Percentiles rank a stretch among this genome's conserved stretches.
These are phyloP conservation scores for Guaruba guarouba DNA, from an alignment of 2,113 vertebrate genomes.

Conservation along the genomic window DNA sequence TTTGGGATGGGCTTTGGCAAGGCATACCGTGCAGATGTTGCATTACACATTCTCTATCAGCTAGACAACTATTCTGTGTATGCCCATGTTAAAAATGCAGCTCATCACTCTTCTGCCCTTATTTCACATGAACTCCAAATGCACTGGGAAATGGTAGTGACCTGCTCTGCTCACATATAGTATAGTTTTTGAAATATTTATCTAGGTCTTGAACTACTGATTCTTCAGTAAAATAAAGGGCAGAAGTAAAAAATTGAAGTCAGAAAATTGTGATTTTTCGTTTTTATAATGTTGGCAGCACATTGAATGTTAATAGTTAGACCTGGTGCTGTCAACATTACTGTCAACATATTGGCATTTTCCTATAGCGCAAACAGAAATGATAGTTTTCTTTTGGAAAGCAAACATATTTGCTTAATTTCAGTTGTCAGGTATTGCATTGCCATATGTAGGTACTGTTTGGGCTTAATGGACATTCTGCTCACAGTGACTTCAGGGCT, in stretches of 20 bases:
- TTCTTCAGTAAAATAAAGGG: slow-evolving; percentile 68
- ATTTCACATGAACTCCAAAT: slow-evolving; percentile 68
- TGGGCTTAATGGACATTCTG: not conserved
- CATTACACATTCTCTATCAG: slow-evolving; percentile 65
- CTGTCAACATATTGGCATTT: not conserved
- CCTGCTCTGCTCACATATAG: slow-evolving; percentile 51
- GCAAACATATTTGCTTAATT: slow-evolving; percentile 37
- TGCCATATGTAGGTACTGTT: not conserved
- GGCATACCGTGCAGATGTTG: slow-evolving; percentile 73
- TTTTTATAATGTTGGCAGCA: slow-evolving; percentile 48
- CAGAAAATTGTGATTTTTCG: slow-evolving; percentile 51
- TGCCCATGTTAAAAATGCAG: slow-evolving; percentile 63
- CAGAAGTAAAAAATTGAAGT: slow-evolving; percentile 50
- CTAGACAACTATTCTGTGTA: slow-evolving; percentile 66
- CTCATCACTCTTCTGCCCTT: slow-evolving; percentile 63
- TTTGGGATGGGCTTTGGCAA: slow-evolving; percentile 78
- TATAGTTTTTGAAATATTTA: slow-evolving; percentile 74
- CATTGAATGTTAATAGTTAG: slow-evolving; percentile 58
- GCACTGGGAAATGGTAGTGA: slow-evolving; percentile 65
- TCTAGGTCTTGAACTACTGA: slow-evolving; percentile 69
- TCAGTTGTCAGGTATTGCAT: not conserved
- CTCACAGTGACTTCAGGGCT: not conserved
- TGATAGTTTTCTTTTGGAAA: not conserved
- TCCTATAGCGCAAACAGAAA: not conserved
- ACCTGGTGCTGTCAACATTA: slow-evolving; percentile 24